Evolutionary conservation across 1,140 invertebrate genomes (phyloP).

Genomic region (Coelopa frigida): DNA sequence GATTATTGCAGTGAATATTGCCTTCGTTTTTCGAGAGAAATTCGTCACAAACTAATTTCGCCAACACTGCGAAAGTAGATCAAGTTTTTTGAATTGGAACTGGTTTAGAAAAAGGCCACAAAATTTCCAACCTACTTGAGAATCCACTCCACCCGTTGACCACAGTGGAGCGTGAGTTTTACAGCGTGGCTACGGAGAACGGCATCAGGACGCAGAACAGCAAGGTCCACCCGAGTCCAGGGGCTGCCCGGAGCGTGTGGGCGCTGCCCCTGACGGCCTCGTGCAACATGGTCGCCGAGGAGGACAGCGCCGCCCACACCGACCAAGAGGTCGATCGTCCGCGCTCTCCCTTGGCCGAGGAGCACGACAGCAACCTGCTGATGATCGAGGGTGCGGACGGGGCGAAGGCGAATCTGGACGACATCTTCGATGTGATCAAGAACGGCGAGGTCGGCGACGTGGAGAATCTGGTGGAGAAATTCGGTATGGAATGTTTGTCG

Average conservation of each 20-base stretch:
- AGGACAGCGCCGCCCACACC: conserved; percentile 45
- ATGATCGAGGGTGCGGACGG: conserved; percentile 42
- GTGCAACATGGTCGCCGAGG: conserved; percentile 64
- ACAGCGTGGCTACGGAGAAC: conserved; percentile 39
- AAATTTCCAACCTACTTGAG: conserved; percentile 43
- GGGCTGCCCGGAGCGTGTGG: conserved; percentile 78
- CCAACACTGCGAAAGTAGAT: background rate
- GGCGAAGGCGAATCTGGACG: conserved; percentile 44
- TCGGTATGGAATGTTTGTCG: conserved; percentile 61
- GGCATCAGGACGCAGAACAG: conserved; percentile 44
- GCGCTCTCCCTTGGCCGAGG: conserved; percentile 35
- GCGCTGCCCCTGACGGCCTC: conserved; percentile 62
- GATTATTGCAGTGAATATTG: background rate
- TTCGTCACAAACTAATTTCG: background rate
- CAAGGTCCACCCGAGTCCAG: conserved; percentile 62
- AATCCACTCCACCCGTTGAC: conserved; percentile 38
- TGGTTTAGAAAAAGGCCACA: conserved; percentile 23
- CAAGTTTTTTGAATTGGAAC: background rate
- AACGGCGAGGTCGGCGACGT: conserved; percentile 63
- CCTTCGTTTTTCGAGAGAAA: background rate
- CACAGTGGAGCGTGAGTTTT: conserved; percentile 39
- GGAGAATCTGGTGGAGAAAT: conserved; percentile 68
- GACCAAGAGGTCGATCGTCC: conserved; percentile 44
- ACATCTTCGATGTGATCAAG: conserved; percentile 43
- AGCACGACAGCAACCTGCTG: conserved; percentile 34